Conservation (phyloP, 1,140 invertebrate genomes). For the Latrodectus geometricus region DNA sequence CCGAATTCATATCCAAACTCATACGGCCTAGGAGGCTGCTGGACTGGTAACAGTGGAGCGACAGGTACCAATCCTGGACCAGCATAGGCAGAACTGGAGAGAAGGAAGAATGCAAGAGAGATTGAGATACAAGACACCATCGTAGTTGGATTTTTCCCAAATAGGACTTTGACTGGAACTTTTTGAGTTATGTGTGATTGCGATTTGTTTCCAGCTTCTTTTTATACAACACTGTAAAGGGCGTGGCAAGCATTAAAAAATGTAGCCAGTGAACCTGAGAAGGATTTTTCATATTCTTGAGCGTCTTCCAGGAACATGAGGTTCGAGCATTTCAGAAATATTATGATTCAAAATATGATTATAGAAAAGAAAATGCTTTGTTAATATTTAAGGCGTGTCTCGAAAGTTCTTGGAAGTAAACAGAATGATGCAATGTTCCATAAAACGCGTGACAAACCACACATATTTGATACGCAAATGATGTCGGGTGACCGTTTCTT, state of each 20-base stretch:
- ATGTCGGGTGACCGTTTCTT: too few species aligned
- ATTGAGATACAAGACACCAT: background rate
- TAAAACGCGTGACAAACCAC: too few species aligned
- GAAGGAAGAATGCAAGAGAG: background rate
- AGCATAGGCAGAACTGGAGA: background rate
- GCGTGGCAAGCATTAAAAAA: background rate
- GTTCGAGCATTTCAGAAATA: too few species aligned
- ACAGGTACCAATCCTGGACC: background rate
- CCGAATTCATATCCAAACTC: conserved; percentile 44
- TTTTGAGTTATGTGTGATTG: background rate
- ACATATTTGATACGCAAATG: too few species aligned
- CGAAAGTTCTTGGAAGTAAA: too few species aligned
- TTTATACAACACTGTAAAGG: background rate
- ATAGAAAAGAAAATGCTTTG: too few species aligned
- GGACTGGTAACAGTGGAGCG: background rate
- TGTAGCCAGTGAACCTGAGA: background rate
- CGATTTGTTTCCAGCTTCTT: background rate
- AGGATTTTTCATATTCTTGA: too few species aligned
- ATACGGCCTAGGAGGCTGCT: background rate
- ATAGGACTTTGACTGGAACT: background rate
- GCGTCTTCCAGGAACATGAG: too few species aligned
- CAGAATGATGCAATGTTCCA: too few species aligned
- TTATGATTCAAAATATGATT: too few species aligned
- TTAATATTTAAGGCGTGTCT: too few species aligned
- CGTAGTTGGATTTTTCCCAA: too few species aligned